Evolutionary conservation across 2,888 invertebrate species (phyloP), one percentile per base, ranked within the genome.

Genomic region (Crepidodera aurea): DNA sequence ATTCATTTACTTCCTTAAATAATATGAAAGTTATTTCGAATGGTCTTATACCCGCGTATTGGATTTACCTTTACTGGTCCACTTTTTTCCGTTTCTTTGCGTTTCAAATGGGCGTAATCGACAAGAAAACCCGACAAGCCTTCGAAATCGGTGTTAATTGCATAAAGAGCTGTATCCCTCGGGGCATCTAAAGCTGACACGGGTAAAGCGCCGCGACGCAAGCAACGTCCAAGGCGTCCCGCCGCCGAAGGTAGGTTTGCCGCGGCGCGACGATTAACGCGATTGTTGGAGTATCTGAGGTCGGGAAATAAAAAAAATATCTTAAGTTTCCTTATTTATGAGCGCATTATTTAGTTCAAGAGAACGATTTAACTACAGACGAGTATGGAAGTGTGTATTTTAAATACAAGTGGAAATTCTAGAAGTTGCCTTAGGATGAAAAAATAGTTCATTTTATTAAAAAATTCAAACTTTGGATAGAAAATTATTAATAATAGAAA

Each of bases 201-300:
- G 72, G 70, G 69, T 68, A 72, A 65, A 67, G 70, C 71, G 69
- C 73, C 71, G 69, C 72, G 72, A 70, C 73, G 72, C 40, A 7
- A 29, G 48, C 58, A 67, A 51, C 44, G 54, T 40, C 39, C 51
- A 46, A 50, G 57, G 37, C 63, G 58, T 60, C 62, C 62, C 46
- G 51, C 22, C 50, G 34, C 2, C 10, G 32, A 7, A 32, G 32
- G 34, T 12, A 34, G 34, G 13, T 4, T 3, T 12, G 13, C 34
- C 13, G 34, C 34, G 34, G 5, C 6, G 34, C 1, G 34, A 2
- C 34, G 34, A 34, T 34, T 34, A 34, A 12, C 13, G 13, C 13
- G 12, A 6, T 34, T 32, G 1, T 32, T n/a, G 32, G 32, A 29
- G 10, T 29, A 25, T 25, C 25, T 25, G 25, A 25, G 25, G 25